Evolutionary conservation across 2,113 vertebrate genomes (phyloP).

Genomic region (Cathartes aura): DNA sequence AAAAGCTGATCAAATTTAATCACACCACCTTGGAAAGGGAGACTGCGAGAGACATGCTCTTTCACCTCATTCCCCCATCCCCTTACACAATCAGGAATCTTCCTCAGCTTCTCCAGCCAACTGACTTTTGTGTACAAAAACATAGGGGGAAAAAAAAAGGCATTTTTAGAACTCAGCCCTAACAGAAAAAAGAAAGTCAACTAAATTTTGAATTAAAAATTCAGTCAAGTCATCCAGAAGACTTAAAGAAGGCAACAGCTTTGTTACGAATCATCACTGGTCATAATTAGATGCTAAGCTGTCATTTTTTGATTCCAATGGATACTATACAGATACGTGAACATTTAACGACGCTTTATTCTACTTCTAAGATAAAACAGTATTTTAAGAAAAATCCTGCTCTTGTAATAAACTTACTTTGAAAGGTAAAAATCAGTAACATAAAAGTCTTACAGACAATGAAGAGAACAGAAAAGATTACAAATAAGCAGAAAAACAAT

Average conservation of each 20-base stretch:
- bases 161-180: conserved; percentile 44
- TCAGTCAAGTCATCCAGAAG: not conserved
- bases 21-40: conserved; percentile 81
- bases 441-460: not conserved
- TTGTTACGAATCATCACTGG: not conserved
- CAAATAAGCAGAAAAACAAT: not conserved
- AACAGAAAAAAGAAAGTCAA: not conserved
- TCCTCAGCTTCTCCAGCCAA: conserved; percentile 86
- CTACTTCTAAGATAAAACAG: not conserved
- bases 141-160: not conserved
- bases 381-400: not conserved
- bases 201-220: not conserved
- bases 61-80: conserved; percentile 82
- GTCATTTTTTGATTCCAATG: not conserved
- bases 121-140: conserved; percentile 77
- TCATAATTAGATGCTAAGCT: not conserved
- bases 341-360: not conserved
- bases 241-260: not conserved
- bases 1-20: conserved; percentile 63
- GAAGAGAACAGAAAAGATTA: not conserved
- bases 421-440: not conserved
- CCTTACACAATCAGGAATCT: conserved; percentile 81
- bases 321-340: not conserved
- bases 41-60: conserved; percentile 76
- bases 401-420: not conserved